Base-by-base conservation (phyloP, 1,140 invertebrate species). In the Bemisia tabaci region DNA sequence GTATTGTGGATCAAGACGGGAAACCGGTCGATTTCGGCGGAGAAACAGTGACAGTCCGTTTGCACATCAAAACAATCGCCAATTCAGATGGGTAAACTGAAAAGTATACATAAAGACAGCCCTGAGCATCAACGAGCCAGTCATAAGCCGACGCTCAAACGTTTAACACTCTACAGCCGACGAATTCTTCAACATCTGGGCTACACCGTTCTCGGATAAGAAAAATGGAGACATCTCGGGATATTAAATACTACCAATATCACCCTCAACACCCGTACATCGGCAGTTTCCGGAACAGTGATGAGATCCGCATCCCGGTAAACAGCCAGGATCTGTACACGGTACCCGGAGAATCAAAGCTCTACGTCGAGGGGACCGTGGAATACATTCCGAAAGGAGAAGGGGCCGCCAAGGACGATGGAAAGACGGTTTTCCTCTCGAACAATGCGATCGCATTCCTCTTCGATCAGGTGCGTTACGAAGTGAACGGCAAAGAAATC, bases 311-410 rank as follows among this genome's bases (percentile, higher is more conserved):
- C 22, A 78, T 77, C 26, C 12, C 68, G 2, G 70, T 76, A 63
- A 69, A 75, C 70, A 74, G 78, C 68, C 74, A 77, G 71, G 72
- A 77, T 70, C 63, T 74, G 22, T 73, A 73, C 62, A 62, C 75
- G 22, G 63, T 76, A 65, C 73, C 73, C 25, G 65, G 65, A 26
- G 66, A 70, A 25, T 48, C 33, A 17, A 5, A 48, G 33, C 33
- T 48, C 33, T 17, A 9, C 33, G 33, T 48, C 33, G 33, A 48
- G 17, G 33, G 33, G 5, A 48, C 5, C 5, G 33, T 48, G 5
- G 5, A 48, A 17, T 48, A 48, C 17, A 5, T 48, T 9, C 33
- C 33, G 33, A 48, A 48, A 17, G 33, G 5, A 9, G 33, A 48
- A 17, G 33, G 33, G 5, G 33, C 33, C 33, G 33, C 33, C 33